Conservation (phyloP, 2,797 vertebrate species). For the Mormyrops boulengeri region DNA sequence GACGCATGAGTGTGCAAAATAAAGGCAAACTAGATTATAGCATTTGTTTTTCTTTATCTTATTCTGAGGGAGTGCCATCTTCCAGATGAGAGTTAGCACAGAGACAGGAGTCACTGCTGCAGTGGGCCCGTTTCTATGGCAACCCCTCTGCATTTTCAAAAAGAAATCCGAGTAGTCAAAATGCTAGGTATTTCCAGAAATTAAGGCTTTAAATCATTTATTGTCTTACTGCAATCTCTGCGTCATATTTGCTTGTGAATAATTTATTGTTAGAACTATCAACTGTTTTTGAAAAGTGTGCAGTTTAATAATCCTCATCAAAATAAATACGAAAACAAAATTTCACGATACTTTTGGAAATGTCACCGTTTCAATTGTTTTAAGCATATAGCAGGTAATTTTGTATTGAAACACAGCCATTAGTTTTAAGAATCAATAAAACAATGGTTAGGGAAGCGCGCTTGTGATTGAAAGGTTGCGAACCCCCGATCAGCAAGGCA, state of each 20-base stretch:
- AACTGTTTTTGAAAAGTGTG: not conserved
- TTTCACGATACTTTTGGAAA: not conserved
- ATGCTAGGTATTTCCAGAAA: not conserved
- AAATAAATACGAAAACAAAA: not conserved
- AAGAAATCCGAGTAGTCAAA: constrained; percentile 30
- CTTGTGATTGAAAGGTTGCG: not conserved
- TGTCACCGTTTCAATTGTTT: not conserved
- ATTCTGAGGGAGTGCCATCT: constrained; percentile 63
- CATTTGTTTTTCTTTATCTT: constrained; percentile 46
- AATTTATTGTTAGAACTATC: not conserved
- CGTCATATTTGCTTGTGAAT: not conserved
- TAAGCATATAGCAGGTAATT: not conserved
- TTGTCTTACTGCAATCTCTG: not conserved
- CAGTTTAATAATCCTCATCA: not conserved
- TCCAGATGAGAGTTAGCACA: constrained; percentile 51
- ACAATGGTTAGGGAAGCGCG: not conserved
- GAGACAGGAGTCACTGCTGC: constrained; percentile 40
- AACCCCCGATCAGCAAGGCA: too few relatives aligned
- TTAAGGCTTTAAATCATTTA: constrained; percentile 4
- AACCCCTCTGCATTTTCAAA: constrained; percentile 61
- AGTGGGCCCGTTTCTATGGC: constrained; percentile 54
- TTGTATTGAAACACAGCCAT: not conserved
- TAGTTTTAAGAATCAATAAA: not conserved
- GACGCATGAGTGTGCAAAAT: not conserved
- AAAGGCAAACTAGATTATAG: not conserved